phyloP scores from a whole-genome alignment of 2,797 vertebrate genomes.

The Antennarius maculatus region DNA sequence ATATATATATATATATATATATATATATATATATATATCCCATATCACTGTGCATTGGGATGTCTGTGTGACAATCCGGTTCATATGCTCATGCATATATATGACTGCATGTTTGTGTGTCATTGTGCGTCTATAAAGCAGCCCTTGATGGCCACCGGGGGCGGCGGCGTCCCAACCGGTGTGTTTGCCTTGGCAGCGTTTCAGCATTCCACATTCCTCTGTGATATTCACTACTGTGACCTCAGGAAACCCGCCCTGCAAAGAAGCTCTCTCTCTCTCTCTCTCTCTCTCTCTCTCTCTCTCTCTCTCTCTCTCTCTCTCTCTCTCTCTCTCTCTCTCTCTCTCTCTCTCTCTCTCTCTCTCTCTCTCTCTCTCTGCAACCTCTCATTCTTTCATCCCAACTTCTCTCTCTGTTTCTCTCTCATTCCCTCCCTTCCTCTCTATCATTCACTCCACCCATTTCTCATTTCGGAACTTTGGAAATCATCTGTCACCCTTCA shows the following conservation, averaged over 20 bases:
- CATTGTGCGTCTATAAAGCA: conserved; percentile 68
- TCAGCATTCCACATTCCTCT: conserved; percentile 87
- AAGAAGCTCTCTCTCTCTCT: conserved; percentile 57
- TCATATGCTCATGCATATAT: conserved; percentile 48
- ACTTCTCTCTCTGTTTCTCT: conserved; percentile 23
- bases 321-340: conserved; percentile 36
- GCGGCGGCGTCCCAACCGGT: conserved; percentile 70
- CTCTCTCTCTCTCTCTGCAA: conserved; percentile 35
- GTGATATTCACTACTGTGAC: conserved; percentile 86
- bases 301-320: conserved; percentile 38
- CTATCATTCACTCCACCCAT: conserved; percentile 50
- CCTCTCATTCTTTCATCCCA: neutral
- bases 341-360: conserved; percentile 41
- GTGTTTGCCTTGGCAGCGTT: conserved; percentile 83
- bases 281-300: conserved; percentile 46
- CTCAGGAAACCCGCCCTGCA: conserved; percentile 84
- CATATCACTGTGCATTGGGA: conserved; percentile 1
- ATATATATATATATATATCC: conserved; percentile 4
- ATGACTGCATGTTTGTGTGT: conserved; percentile 60
- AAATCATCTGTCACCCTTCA: conserved; percentile 50
- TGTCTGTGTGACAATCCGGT: conserved; percentile 31
- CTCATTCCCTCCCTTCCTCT: conserved; percentile 32
- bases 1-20: conserved; percentile 5
- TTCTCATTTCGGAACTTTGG: conserved; percentile 61
- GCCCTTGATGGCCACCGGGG: conserved; percentile 77